Evolutionary conservation across 2,888 invertebrate species (phyloP).

Genomic region (Caenorhabditis virilis): DNA sequence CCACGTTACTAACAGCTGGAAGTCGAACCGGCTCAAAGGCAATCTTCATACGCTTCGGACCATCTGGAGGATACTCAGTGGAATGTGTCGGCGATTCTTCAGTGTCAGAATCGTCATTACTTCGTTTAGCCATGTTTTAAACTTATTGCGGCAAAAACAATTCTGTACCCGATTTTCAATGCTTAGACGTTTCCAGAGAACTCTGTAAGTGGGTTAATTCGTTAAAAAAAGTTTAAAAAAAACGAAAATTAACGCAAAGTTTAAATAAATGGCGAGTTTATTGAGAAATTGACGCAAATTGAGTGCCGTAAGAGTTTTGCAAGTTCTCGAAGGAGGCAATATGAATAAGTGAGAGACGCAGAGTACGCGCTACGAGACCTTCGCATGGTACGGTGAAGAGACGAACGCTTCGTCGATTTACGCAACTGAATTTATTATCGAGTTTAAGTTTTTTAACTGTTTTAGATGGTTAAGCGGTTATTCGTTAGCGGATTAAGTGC

Average conservation of each 20-base stretch:
- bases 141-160: background rate
- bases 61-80: conserved; percentile 16
- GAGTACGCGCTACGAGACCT: conserved; percentile 14
- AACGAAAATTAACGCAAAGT: too few relatives aligned
- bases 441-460: background rate
- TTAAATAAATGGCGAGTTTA: too few relatives aligned
- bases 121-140: conserved; percentile 34
- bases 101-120: conserved; percentile 26
- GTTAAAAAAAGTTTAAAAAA: too few relatives aligned
- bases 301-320: too few relatives aligned
- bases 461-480: conserved; percentile 24
- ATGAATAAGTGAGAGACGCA: conserved; percentile 5
- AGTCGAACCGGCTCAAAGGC: conserved; percentile 64
- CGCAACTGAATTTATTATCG: too few relatives aligned
- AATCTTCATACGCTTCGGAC: conserved; percentile 45
- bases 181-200: too few relatives aligned
- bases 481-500: conserved; percentile 22
- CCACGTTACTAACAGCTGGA: conserved; percentile 57
- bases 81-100: conserved; percentile 5
- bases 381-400: conserved; percentile 12
- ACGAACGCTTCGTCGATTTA: conserved; percentile 17
- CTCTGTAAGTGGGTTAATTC: too few relatives aligned
- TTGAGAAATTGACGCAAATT: too few relatives aligned
- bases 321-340: too few relatives aligned
- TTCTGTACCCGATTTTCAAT: too few relatives aligned